These are phyloP conservation scores for Xestia xanthographa DNA, from an alignment of 2,888 invertebrate genomes.

Conservation along the genomic window DNA sequence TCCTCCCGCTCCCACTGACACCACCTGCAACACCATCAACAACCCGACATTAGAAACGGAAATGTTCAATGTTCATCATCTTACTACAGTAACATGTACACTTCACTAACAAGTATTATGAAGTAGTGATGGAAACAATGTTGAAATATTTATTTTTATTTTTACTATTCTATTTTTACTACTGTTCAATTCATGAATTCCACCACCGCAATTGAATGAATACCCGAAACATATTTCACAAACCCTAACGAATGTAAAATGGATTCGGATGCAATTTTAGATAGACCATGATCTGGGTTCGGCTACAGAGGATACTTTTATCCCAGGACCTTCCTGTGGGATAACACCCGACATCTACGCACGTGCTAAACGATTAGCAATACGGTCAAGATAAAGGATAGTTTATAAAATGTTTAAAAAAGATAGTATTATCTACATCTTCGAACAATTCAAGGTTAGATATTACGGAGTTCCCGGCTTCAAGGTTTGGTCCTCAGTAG, in stretches of 20 bases:
- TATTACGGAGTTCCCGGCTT: constrained; percentile 1
- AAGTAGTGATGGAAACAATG: neutral
- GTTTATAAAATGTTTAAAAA: neutral
- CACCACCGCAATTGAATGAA: neutral
- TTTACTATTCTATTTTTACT: neutral
- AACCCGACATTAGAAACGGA: neutral
- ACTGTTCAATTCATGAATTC: neutral
- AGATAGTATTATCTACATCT: neutral
- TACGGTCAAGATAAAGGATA: constrained; percentile 4
- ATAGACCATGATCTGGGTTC: neutral
- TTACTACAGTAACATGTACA: neutral
- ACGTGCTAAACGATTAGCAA: neutral
- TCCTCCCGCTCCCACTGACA: constrained; percentile 83
- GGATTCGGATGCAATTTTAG: neutral
- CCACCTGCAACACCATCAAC: constrained; percentile 79
- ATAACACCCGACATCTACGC: neutral
- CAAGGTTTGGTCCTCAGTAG: neutral
- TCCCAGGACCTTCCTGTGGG: neutral
- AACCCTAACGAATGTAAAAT: neutral
- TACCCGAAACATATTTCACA: neutral
- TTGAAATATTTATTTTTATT: neutral
- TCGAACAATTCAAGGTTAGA: neutral
- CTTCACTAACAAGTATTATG: neutral
- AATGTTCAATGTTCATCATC: neutral
- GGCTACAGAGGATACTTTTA: neutral